These are phyloP conservation scores for Micromussa lordhowensis DNA, from an alignment of 92 coral and sea anemone species.

Conservation along the genomic window DNA sequence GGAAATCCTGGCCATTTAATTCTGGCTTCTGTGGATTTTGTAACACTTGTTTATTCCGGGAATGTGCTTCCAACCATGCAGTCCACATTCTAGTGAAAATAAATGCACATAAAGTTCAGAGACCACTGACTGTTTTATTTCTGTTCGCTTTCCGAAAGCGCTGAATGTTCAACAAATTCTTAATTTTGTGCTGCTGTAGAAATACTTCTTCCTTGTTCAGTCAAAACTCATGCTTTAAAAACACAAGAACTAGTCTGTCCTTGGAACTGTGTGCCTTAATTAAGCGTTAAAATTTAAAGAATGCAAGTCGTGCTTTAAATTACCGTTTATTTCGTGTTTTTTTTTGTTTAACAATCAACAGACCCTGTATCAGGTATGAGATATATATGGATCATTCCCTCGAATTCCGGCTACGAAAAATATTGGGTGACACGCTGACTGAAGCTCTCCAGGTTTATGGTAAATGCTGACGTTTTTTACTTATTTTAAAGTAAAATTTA, in stretches of 20 bases:
- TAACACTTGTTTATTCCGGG: conserved; percentile 21
- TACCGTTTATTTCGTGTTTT: background rate
- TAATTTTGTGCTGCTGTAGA: background rate
- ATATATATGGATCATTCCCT: background rate
- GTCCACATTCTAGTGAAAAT: background rate
- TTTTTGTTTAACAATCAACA: conserved; percentile 3
- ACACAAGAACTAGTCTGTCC: background rate
- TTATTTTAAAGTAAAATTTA: background rate
- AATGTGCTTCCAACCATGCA: background rate
- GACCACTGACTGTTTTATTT: background rate
- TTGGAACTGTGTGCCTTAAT: background rate
- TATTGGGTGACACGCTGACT: background rate
- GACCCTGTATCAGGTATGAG: background rate
- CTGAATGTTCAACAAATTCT: background rate
- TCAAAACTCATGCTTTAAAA: background rate
- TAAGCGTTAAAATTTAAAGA: conserved; percentile 11
- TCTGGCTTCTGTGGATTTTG: background rate
- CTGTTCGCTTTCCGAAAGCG: background rate
- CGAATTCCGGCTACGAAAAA: background rate
- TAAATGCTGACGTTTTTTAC: background rate
- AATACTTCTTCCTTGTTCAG: background rate
- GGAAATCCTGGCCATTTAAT: conserved; percentile 23
- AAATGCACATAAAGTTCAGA: background rate
- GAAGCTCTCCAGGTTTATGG: background rate
- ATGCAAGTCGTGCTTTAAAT: conserved; percentile 16